Evolutionary conservation across 1,140 invertebrate genomes (phyloP).

Genomic region (Teleogryllus occipitalis): DNA sequence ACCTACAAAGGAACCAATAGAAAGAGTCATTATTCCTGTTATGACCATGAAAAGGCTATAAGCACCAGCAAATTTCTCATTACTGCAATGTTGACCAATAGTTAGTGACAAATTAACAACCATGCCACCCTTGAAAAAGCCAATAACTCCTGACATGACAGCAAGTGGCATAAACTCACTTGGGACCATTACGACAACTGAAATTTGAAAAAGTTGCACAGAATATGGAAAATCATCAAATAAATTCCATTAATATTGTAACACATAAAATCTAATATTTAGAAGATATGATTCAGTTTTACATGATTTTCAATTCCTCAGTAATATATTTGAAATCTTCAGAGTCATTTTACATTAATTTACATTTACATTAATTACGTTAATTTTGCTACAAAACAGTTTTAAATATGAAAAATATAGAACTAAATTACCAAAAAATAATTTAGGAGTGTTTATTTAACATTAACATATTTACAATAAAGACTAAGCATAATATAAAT

Average conservation of each 20-base stretch:
- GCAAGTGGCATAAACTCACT: slow-evolving; percentile 12
- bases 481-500: background rate
- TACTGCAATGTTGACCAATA: slow-evolving; percentile 36
- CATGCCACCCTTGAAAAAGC: slow-evolving; percentile 25
- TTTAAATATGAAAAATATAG: background rate
- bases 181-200: slow-evolving; percentile 18
- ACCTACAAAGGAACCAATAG: slow-evolving; percentile 39
- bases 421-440: too few relatives aligned
- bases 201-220: background rate
- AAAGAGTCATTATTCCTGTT: slow-evolving; percentile 34
- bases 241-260: background rate
- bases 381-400: background rate
- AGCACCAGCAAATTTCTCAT: slow-evolving; percentile 39
- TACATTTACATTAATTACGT: background rate
- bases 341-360: background rate
- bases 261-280: background rate
- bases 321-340: background rate
- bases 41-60: slow-evolving; percentile 38
- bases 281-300: background rate
- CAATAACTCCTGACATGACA: slow-evolving; percentile 16
- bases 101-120: slow-evolving; percentile 35
- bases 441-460: background rate
- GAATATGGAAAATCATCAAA: background rate
- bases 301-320: background rate
- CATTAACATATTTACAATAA: background rate